Evolutionary conservation across 2,113 vertebrate species (phyloP).

Genomic region (Microcebus ravelobensis): DNA sequence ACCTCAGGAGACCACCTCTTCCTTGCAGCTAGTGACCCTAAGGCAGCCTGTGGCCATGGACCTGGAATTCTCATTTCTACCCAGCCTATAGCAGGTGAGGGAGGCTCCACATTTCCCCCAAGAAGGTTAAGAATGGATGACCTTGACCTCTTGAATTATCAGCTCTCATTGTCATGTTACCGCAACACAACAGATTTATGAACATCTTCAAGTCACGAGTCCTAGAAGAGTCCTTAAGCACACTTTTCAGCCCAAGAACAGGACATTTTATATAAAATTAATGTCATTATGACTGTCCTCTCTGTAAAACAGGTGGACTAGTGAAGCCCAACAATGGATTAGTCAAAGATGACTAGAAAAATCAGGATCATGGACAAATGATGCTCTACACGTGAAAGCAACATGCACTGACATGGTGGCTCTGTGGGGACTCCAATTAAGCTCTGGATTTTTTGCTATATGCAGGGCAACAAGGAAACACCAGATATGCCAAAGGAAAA

Average conservation of each 20-base stretch:
- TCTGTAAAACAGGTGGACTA: neutral
- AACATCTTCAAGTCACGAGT: neutral
- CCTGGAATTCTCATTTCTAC: neutral
- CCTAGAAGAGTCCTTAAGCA: neutral
- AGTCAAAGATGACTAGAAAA: neutral
- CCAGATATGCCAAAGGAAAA: neutral
- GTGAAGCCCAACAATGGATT: neutral
- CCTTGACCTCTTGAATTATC: neutral
- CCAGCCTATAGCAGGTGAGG: neutral
- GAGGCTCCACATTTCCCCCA: neutral
- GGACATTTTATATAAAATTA: neutral
- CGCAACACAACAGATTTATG: neutral
- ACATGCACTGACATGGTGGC: fast-evolving
- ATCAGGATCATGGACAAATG: neutral
- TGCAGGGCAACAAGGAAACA: neutral
- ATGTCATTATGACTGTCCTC: neutral
- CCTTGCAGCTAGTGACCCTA: neutral
- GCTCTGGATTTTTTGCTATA: neutral
- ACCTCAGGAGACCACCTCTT: neutral
- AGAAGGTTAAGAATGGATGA: neutral
- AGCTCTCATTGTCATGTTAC: neutral
- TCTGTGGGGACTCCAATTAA: neutral
- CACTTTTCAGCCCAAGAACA: neutral
- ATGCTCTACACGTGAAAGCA: neutral
- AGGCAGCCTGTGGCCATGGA: neutral